These are phyloP conservation scores for Sphenodon punctatus DNA, from an alignment of 2,797 vertebrate species.

Conservation along the genomic window DNA sequence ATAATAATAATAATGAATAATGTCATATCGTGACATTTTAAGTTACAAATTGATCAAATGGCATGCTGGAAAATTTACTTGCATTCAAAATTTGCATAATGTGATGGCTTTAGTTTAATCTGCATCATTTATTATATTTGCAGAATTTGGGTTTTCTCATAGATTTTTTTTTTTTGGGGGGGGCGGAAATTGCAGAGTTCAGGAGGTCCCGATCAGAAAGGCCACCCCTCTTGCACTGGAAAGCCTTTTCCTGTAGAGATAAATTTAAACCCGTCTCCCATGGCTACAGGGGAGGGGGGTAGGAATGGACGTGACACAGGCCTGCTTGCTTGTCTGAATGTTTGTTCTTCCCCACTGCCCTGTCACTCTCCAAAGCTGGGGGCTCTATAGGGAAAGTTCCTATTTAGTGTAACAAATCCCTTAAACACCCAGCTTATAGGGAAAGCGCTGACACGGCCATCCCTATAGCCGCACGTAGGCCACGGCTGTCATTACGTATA, in stretches of 20 bases:
- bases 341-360: background rate
- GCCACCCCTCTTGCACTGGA: background rate
- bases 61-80: too few species aligned
- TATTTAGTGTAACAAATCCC: background rate
- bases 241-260: background rate
- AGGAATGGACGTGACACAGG: too few species aligned
- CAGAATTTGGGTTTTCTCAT: too few species aligned
- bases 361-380: background rate
- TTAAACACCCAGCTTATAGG: background rate
- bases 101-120: too few species aligned
- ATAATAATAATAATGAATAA: too few species aligned
- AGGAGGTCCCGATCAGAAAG: background rate
- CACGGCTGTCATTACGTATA: background rate
- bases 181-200: too few species aligned
- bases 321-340: background rate
- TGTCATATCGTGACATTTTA: too few species aligned
- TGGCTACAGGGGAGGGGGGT: background rate
- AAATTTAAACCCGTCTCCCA: background rate
- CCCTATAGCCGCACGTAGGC: background rate
- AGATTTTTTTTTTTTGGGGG: too few species aligned
- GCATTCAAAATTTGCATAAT: too few species aligned
- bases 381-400: background rate
- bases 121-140: too few species aligned
- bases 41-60: too few species aligned
- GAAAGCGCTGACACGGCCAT: background rate